These are phyloP conservation scores for Saturnia japonica DNA, from an alignment of 2,888 invertebrate species.

Conservation along the genomic window DNA sequence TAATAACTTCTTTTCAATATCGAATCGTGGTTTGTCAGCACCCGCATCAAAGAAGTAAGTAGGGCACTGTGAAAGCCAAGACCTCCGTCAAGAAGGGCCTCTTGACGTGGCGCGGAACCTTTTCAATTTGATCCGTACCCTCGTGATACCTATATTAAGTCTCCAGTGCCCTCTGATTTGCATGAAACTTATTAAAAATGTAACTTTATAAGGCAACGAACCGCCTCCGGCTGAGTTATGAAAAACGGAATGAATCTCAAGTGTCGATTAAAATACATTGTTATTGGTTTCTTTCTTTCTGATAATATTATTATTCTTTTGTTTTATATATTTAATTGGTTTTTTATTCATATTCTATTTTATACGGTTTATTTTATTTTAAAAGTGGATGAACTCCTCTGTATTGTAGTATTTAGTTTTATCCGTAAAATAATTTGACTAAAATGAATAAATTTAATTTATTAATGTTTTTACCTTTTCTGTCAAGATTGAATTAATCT, in stretches of 20 bases:
- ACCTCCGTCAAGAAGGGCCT: conserved; percentile 73
- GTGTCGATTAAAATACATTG: conserved; percentile 32
- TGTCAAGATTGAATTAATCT: too few species aligned
- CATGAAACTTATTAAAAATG: conserved; percentile 78
- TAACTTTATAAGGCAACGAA: conserved; percentile 44
- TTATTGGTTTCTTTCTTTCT: conserved; percentile 22
- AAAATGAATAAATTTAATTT: too few species aligned
- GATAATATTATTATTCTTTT: conserved; percentile 19
- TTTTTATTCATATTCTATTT: conserved; percentile 1
- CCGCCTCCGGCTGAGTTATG: conserved; percentile 42
- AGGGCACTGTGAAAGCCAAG: conserved; percentile 62
- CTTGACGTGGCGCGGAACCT: conserved; percentile 67
- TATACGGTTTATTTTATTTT: not conserved
- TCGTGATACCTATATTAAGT: conserved; percentile 68
- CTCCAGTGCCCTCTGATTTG: conserved; percentile 65
- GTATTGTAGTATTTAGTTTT: too few species aligned
- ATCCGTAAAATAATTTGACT: too few species aligned
- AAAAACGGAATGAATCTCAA: conserved; percentile 44
- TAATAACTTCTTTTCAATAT: conserved; percentile 58
- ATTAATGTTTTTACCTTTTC: too few species aligned
- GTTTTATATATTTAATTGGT: not conserved
- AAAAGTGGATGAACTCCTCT: not conserved
- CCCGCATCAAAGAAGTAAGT: conserved; percentile 62
- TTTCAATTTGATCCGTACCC: conserved; percentile 69
- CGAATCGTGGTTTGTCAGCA: conserved; percentile 62